phyloP scores from a whole-genome alignment of 2,888 invertebrate genomes.

The Argyresthia goedartella region DNA sequence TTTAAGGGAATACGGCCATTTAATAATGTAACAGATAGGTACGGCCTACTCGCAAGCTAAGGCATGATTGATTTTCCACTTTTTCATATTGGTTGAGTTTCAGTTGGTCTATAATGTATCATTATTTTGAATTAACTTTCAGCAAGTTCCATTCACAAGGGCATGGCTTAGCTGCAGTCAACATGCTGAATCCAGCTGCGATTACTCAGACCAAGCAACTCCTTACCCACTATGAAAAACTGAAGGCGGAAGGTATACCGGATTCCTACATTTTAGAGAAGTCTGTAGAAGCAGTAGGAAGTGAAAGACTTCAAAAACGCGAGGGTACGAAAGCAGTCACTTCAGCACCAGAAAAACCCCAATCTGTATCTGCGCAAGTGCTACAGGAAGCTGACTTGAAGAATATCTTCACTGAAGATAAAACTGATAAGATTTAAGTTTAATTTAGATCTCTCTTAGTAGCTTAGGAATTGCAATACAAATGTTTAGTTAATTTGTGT shows the following conservation, averaged over 20 bases:
- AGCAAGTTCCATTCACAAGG: constrained; percentile 77
- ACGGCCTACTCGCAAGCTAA: too few species aligned
- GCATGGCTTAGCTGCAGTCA: constrained; percentile 65
- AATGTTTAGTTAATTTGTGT: too few species aligned
- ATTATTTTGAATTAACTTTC: constrained; percentile 19
- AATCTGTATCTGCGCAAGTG: constrained; percentile 39
- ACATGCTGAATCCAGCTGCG: constrained; percentile 62
- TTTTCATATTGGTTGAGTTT: too few species aligned
- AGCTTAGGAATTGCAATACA: too few species aligned
- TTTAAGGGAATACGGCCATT: too few species aligned
- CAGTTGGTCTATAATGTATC: too few species aligned
- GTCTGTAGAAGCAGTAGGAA: constrained; percentile 29
- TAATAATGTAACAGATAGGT: too few species aligned
- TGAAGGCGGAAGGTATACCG: constrained; percentile 65
- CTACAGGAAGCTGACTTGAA: constrained; percentile 35
- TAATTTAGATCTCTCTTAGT: too few species aligned
- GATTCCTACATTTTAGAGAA: constrained; percentile 64
- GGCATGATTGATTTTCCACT: too few species aligned
- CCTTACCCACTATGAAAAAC: constrained; percentile 70
- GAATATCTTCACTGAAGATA: constrained; percentile 40
- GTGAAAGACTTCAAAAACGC: constrained; percentile 28
- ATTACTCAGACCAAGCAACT: constrained; percentile 72
- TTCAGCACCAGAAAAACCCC: constrained; percentile 19
- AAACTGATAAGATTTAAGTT: neutral
- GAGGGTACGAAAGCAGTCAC: constrained; percentile 19